phyloP scores from a whole-genome alignment of 2,797 vertebrate species.

The Danio albolineatus region DNA sequence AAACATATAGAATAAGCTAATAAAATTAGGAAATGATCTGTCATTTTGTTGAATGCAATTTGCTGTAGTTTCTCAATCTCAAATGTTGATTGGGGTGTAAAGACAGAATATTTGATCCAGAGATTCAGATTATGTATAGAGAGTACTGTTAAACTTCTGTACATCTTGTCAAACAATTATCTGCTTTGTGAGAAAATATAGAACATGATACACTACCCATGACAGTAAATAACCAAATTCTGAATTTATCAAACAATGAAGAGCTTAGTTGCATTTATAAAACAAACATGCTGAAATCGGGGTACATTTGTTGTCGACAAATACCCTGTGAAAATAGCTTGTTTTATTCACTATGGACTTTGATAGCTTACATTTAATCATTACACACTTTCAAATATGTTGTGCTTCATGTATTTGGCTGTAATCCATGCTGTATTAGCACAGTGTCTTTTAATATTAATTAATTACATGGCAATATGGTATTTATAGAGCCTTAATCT shows the following conservation, averaged over 20 bases:
- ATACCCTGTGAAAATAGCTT: neutral
- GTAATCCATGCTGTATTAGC: neutral
- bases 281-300: neutral
- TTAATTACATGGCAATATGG: neutral
- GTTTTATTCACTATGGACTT: neutral
- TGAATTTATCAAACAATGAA: neutral
- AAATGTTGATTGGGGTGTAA: neutral
- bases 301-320: neutral
- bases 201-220: neutral
- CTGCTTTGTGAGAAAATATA: constrained; percentile 1
- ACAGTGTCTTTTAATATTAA: neutral
- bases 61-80: neutral
- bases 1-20: neutral
- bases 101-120: neutral
- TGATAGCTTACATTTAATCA: neutral
- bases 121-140: neutral
- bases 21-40: neutral
- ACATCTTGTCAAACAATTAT: neutral
- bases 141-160: neutral
- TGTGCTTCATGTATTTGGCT: neutral
- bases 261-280: neutral
- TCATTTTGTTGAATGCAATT: neutral
- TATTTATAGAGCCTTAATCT: neutral
- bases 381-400: neutral
- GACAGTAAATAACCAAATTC: neutral